Conservation (phyloP, 2,113 vertebrate species). For the Uropsilus gracilis region DNA sequence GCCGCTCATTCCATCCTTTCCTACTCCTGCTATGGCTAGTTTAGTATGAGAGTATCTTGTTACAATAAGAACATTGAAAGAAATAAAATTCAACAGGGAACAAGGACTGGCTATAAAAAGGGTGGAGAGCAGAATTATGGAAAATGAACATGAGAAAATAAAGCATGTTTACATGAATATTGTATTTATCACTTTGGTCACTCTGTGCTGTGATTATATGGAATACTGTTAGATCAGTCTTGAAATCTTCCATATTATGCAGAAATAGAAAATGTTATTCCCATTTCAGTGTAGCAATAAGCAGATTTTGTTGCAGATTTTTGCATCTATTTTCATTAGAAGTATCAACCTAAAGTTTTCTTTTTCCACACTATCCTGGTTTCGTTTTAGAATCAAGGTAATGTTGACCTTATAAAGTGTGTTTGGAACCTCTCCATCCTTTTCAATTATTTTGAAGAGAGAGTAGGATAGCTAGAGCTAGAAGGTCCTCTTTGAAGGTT, state of each 20-base stretch:
- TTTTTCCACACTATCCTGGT: too few relatives aligned
- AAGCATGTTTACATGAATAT: neutral
- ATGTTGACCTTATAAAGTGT: too few relatives aligned
- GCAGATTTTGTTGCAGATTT: too few relatives aligned
- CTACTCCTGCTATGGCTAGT: neutral
- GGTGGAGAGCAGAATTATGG: neutral
- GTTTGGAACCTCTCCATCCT: too few relatives aligned
- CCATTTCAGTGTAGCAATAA: neutral
- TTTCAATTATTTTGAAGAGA: too few relatives aligned
- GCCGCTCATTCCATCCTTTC: neutral
- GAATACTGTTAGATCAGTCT: neutral
- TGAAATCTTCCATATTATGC: neutral
- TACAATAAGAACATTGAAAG: neutral
- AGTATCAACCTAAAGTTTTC: too few relatives aligned
- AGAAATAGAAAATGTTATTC: neutral
- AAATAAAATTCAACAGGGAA: neutral
- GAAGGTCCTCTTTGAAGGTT: too few relatives aligned
- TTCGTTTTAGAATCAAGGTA: too few relatives aligned
- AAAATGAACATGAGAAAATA: neutral
- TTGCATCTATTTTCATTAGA: too few relatives aligned
- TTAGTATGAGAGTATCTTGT: neutral
- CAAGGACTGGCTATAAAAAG: neutral
- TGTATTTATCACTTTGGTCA: neutral
- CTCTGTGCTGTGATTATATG: neutral
- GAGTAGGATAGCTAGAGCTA: too few relatives aligned